Conservation (phyloP, 2,113 vertebrate genomes). For the Microcebus jonahi region DNA sequence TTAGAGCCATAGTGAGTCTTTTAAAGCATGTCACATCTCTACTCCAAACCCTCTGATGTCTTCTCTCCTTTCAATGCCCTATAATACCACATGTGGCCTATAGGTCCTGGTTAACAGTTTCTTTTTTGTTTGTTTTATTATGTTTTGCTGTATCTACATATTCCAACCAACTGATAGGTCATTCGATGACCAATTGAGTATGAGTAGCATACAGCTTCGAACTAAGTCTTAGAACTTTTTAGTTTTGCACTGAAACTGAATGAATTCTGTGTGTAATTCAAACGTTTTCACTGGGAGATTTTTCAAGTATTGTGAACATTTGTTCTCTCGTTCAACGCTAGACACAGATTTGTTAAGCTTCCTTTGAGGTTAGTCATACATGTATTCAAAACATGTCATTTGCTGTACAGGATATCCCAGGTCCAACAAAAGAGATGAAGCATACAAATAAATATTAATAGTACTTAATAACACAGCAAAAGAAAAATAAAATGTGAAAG, state of each 20-base stretch:
- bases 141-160: neutral
- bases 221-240: neutral
- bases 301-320: slow-evolving; percentile 2
- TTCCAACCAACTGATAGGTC: neutral
- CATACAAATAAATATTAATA: neutral
- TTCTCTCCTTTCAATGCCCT: neutral
- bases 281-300: neutral
- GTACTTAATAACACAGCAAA: neutral
- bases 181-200: neutral
- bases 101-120: neutral
- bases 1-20: neutral
- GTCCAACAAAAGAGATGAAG: neutral
- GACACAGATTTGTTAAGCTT: neutral
- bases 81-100: neutral
- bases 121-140: neutral
- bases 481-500: neutral
- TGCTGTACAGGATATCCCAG: neutral
- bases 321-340: neutral
- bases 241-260: neutral
- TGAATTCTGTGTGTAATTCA: neutral
- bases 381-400: neutral
- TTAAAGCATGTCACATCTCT: neutral
- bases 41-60: neutral
- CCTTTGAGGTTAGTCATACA: neutral
- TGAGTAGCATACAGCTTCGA: neutral